Evolutionary conservation across 2,797 vertebrate genomes (phyloP).

Genomic region (Sebastes hubbsi): DNA sequence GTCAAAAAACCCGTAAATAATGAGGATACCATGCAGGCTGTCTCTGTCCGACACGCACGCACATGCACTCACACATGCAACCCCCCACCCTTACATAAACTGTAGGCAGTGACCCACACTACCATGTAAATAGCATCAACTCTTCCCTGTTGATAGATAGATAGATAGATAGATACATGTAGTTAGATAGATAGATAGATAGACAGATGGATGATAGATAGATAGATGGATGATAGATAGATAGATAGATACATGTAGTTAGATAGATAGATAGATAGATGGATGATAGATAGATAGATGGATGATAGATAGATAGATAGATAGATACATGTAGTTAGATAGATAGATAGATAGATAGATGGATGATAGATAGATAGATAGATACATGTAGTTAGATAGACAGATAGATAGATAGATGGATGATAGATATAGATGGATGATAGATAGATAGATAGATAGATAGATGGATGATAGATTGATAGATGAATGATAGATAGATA

Average conservation of each 20-base stretch:
- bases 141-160: not conserved
- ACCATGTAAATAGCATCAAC: not conserved
- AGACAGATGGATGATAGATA: not conserved
- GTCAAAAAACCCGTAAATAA: constrained; percentile 77
- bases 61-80: not conserved
- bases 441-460: too few species aligned
- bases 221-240: too few species aligned
- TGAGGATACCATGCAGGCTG: constrained; percentile 51
- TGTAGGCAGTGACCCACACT: not conserved
- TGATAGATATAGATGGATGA: not conserved
- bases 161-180: too few species aligned
- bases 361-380: not conserved
- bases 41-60: constrained; percentile 21
- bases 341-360: too few species aligned
- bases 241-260: too few species aligned
- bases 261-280: not conserved
- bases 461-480: too few species aligned
- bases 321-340: not conserved
- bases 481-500: too few species aligned
- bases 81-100: not conserved
- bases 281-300: not conserved
- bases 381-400: not conserved
- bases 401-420: too few species aligned
- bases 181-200: too few species aligned
- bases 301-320: not conserved